Base-by-base conservation (phyloP, 2,888 invertebrate genomes). In the Gymnocheta viridis region DNA sequence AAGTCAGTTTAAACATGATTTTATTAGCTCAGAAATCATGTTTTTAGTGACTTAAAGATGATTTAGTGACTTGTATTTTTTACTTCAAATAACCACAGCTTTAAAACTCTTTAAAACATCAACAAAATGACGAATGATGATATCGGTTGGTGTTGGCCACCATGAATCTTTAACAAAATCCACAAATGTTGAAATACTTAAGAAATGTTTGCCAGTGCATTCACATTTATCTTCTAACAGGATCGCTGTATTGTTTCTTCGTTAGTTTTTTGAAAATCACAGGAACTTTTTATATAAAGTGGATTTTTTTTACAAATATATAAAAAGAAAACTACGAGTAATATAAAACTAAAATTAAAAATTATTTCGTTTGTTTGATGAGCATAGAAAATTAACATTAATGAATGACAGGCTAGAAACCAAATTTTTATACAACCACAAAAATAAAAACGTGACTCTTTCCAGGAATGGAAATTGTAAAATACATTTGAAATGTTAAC, bases 341-440 rank as follows among this genome's bases (percentile, higher is more conserved):
- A 60, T 38, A 38, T 27, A 51, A 62, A 38, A 73, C 38, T 19
- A 17, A 73, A 51, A 4, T 14, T 62, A 9, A 41, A 24, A 22
- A n/a, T n/a, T 29, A 29, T 27, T 51, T 38, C 7, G 24, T 24
- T 38, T 54, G 69, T 81, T 81, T 88, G 89, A 89, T 87, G 85
- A 86, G 88, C 90, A 86, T 87, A 86, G 62, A 66, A 87, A 90
- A 89, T 89, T 83, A 86, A 84, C 74, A 85, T 86, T n/a, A 41
- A 10, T 41, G 3, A 89, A 87, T 89, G 90, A 89, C 87, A 85
- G 78, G 70, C 9, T 73, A 73, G 60, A 84, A 86, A 85, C 88
- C 87, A 87, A 88, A 85, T n/a, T 5, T 32, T 32, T 32, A n/a
- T 12, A n/a, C 14, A 3, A 41, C 14, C 51, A 64, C 7, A 44